phyloP scores from a whole-genome alignment of 2,888 invertebrate genomes.

The Trichogramma dendrolimi region DNA sequence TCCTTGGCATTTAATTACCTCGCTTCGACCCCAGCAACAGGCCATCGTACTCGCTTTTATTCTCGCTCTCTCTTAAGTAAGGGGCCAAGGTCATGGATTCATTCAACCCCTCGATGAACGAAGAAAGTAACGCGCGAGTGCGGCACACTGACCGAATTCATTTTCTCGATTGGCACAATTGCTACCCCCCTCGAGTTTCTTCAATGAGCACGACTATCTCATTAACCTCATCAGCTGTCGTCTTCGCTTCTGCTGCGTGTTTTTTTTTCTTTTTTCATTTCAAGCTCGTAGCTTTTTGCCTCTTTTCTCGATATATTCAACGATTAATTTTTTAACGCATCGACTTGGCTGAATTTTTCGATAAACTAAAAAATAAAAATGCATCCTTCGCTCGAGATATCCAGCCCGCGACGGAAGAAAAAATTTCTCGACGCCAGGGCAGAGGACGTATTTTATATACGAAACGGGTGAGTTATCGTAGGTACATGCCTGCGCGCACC shows the following conservation, averaged over 20 bases:
- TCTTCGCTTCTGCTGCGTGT: not conserved
- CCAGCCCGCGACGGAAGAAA: not conserved
- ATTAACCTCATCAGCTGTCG: not conserved
- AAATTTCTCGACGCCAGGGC: not conserved
- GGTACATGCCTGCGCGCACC: not conserved
- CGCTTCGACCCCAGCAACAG: conserved; percentile 42
- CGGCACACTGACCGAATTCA: conserved; percentile 51
- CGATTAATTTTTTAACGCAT: too few species aligned
- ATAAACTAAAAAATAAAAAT: not conserved
- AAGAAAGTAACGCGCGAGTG: conserved; percentile 30
- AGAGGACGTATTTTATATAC: too few species aligned
- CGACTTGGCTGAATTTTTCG: not conserved
- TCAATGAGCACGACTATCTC: not conserved
- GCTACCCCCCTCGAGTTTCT: conserved; percentile 21
- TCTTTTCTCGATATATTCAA: too few species aligned
- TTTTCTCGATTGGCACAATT: conserved; percentile 30
- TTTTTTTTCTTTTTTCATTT: conserved; percentile 21
- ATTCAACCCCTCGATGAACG: conserved; percentile 34
- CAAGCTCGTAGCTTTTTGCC: conserved; percentile 1
- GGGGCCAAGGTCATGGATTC: conserved; percentile 51
- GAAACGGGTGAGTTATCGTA: too few species aligned
- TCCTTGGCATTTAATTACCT: conserved; percentile 52
- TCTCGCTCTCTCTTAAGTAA: not conserved
- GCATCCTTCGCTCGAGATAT: not conserved
- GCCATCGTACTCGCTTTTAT: conserved; percentile 39